Evolutionary conservation across 2,113 vertebrate species (phyloP).

Genomic region (Pyrgilauda ruficollis): DNA sequence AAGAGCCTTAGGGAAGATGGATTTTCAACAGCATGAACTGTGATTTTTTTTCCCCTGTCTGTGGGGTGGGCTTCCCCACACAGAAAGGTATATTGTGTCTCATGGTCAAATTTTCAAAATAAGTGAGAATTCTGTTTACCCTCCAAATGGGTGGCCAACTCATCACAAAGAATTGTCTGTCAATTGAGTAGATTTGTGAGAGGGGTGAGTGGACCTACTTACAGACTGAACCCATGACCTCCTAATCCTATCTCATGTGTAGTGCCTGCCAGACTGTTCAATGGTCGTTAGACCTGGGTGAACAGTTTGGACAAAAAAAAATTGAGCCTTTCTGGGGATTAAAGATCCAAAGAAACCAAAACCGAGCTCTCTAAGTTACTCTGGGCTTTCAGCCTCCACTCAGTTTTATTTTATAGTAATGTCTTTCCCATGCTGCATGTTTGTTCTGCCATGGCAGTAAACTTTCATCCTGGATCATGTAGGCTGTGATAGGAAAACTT

Average conservation of each 20-base stretch:
- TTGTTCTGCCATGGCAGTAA: neutral
- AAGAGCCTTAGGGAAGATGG: neutral
- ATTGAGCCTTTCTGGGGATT: conserved; percentile 7
- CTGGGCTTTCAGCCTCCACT: neutral
- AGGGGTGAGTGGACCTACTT: conserved; percentile 59
- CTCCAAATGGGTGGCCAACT: conserved; percentile 65
- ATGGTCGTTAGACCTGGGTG: conserved; percentile 65
- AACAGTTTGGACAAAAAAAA: conserved; percentile 47
- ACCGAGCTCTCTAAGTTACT: neutral
- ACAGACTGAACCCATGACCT: conserved; percentile 69
- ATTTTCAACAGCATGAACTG: neutral
- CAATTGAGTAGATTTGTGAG: conserved; percentile 64
- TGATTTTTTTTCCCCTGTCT: neutral
- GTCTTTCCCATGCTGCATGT: neutral
- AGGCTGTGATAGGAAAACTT: neutral
- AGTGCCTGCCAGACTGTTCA: conserved; percentile 58
- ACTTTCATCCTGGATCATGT: neutral
- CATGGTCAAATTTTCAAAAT: conserved; percentile 52
- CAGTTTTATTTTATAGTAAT: neutral
- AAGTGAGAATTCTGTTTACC: conserved; percentile 51
- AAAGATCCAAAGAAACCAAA: conserved; percentile 49
- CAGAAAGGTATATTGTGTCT: conserved; percentile 40
- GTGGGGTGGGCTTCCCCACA: conserved; percentile 1
- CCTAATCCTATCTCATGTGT: conserved; percentile 66
- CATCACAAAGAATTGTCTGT: conserved; percentile 64